Base-by-base conservation (phyloP, 2,888 invertebrate genomes). In the Hypomecis punctinalis region DNA sequence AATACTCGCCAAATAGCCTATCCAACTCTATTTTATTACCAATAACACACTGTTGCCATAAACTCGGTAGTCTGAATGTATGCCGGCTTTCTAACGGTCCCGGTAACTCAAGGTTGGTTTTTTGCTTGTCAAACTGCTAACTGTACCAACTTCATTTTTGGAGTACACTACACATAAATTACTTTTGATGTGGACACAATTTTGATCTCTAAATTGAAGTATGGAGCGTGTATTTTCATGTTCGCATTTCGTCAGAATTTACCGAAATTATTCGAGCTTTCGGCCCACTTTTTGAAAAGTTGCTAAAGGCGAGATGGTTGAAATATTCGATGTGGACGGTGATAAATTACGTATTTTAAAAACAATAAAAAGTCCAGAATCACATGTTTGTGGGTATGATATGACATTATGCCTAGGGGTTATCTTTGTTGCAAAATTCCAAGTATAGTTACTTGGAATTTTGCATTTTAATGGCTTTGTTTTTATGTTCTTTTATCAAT, bases 61-160 rank as follows among this genome's bases (percentile, higher is more conserved):
- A 67, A 66, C 61, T 45, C 61, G 66, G 63, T 67, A 69, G 71
- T 72, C 69, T 74, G 79, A 74, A 76, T 75, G 79, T 80, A 70
- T 77, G 77, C 75, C 79, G 80, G 76, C 82, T 83, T 81, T 77
- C 57, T 90, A 89, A 90, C 90, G 89, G 88, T 83, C 71, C 68
- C 72, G 73, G 73, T 75, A 67, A 76, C 76, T 70, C 78, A 78
- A 81, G 76, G 78, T 78, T 81, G 77, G 76, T 89, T 91, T 90
- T 90, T 90, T 90, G 89, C 88, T 84, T 84, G 87, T 89, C 88
- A 84, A 89, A 88, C 83, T 74, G 73, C 76, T 91, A 90, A 90
- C 91, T 85, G 91, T 90, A 88, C 82, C 73, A 76, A 74, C 75
- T 72, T 78, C 81, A 83, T 84, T 82, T 81, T 76, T 76, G 71